phyloP scores from a whole-genome alignment of 2,797 vertebrate genomes.

The Sphaeramia orbicularis region DNA sequence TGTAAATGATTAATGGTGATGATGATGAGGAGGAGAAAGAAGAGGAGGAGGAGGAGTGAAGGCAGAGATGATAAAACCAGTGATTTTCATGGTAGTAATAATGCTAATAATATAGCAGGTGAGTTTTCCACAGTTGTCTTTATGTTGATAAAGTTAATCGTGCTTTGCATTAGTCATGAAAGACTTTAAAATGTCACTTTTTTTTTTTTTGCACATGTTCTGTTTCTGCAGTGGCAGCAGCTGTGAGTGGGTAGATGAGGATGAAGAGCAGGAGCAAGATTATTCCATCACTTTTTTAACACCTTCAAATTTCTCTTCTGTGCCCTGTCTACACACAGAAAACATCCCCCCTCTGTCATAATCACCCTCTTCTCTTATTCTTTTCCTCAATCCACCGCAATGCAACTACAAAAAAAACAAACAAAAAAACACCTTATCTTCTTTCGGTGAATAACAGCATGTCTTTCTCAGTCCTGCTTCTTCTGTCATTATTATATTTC shows the following conservation, averaged over 20 bases:
- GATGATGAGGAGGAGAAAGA: slow-evolving; percentile 2
- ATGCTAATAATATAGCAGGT: slow-evolving; percentile 4
- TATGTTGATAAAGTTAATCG: slow-evolving; percentile 36
- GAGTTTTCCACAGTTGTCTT: slow-evolving; percentile 25
- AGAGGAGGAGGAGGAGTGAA: background rate
- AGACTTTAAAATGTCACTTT: slow-evolving; percentile 66
- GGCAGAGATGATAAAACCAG: slow-evolving; percentile 4
- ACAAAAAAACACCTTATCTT: slow-evolving; percentile 28
- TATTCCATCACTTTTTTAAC: slow-evolving; percentile 69
- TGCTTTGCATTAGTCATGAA: slow-evolving; percentile 47
- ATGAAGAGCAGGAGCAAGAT: slow-evolving; percentile 58
- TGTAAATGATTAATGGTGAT: slow-evolving; percentile 30
- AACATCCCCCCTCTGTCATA: slow-evolving; percentile 43
- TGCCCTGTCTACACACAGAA: slow-evolving; percentile 37
- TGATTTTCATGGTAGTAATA: slow-evolving; percentile 8
- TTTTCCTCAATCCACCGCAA: too few species aligned
- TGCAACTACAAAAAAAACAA: slow-evolving; percentile 6
- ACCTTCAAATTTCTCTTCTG: slow-evolving; percentile 64
- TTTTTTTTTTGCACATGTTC: slow-evolving; percentile 66
- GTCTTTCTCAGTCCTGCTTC: slow-evolving; percentile 59
- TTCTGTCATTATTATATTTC: slow-evolving; percentile 68
- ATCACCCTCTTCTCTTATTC: slow-evolving; percentile 40
- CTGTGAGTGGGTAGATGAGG: slow-evolving; percentile 73
- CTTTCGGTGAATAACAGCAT: slow-evolving; percentile 63
- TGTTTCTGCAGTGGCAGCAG: slow-evolving; percentile 58